Percentiles rank a stretch among this genome's conserved stretches.
phyloP scores from a whole-genome alignment of 2,113 vertebrate species.

The Apus apus region DNA sequence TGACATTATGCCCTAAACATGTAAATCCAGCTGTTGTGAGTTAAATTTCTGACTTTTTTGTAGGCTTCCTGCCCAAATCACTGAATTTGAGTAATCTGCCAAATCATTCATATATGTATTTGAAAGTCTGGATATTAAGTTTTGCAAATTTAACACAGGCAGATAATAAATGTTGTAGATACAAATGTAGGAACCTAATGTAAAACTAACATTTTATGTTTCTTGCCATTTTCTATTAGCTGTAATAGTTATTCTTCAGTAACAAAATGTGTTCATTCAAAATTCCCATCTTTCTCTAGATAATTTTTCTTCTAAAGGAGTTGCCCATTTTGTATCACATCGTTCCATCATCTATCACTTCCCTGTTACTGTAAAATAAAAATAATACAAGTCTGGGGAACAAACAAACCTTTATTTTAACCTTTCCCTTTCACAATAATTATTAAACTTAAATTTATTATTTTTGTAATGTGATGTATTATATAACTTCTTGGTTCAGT shows the following conservation, averaged over 20 bases:
- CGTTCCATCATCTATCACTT: background rate
- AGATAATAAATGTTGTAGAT: background rate
- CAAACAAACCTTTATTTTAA: background rate
- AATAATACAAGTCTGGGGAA: background rate
- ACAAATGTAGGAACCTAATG: background rate
- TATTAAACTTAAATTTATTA: background rate
- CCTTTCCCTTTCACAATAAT: too few relatives aligned
- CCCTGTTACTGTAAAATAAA: background rate
- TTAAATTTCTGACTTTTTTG: background rate
- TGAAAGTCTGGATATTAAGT: background rate
- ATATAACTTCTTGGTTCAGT: background rate
- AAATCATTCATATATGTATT: background rate
- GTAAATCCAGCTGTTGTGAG: background rate
- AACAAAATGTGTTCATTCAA: background rate
- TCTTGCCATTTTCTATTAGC: background rate
- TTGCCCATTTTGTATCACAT: background rate
- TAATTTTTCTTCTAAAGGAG: background rate
- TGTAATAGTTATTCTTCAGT: background rate
- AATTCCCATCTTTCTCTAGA: background rate
- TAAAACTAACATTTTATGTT: background rate
- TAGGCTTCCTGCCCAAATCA: background rate
- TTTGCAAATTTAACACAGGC: background rate
- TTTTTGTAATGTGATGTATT: background rate
- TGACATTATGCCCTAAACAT: background rate
- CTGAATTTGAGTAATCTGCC: background rate